Conservation (phyloP, 2,888 invertebrate species). For the Serrognathus titanus region DNA sequence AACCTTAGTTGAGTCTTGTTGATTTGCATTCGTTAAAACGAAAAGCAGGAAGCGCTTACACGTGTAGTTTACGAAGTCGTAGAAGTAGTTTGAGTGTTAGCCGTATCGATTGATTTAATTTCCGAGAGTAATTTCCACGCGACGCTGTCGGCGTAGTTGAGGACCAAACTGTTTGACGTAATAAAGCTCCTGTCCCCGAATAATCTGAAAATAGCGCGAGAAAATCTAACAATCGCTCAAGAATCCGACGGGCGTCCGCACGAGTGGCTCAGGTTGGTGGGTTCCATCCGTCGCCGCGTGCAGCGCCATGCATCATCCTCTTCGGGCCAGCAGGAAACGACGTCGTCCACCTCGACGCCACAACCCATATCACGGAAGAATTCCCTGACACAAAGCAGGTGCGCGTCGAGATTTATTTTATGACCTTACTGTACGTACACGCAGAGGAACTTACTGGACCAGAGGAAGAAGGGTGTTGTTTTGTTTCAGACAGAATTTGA, state of each 20-base stretch:
- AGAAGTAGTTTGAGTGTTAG: not conserved
- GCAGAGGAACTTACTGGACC: too few species aligned
- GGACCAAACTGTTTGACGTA: constrained; percentile 42
- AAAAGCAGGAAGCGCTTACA: constrained; percentile 19
- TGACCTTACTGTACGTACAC: too few species aligned
- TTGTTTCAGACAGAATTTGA: too few species aligned
- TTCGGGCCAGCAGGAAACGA: constrained; percentile 26
- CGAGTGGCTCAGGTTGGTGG: constrained; percentile 50
- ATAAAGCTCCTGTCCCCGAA: constrained; percentile 41
- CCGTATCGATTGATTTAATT: not conserved
- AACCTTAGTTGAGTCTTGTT: constrained; percentile 7
- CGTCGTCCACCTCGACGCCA: constrained; percentile 27
- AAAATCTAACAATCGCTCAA: constrained; percentile 41
- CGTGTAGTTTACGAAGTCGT: not conserved
- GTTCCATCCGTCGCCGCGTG: constrained; percentile 49
- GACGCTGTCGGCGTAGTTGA: constrained; percentile 10
- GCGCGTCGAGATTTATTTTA: constrained; percentile 16
- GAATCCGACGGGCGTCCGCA: constrained; percentile 31
- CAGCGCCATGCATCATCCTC: constrained; percentile 44
- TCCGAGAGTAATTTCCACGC: not conserved
- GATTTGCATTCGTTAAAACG: not conserved
- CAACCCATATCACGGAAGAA: constrained; percentile 35
- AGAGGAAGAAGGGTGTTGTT: too few species aligned
- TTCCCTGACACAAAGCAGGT: constrained; percentile 45
- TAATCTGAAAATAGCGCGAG: constrained; percentile 41